Conservation (phyloP, 2,113 vertebrate genomes). For the Sciurus niger region DNA sequence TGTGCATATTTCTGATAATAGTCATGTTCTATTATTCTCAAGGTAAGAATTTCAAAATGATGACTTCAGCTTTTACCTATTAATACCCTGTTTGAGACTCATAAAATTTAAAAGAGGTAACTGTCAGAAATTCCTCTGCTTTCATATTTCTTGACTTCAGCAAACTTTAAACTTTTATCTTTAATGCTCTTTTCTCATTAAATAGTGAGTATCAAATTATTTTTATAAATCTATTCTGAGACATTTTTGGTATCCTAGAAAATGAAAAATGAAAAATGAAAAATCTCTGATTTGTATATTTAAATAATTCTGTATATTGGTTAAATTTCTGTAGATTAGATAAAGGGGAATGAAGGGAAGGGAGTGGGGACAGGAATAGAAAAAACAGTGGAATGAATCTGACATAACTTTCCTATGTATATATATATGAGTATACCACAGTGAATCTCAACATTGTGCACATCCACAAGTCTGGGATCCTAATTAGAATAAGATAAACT, state of each 20-base stretch:
- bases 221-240: not conserved
- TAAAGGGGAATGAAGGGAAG: no score
- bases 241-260: not conserved
- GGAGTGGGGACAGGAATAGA: no score
- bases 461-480: no score
- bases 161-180: not conserved
- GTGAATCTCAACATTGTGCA: no score
- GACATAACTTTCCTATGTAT: no score
- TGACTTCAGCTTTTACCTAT: not conserved
- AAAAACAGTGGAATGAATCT: no score
- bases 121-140: not conserved
- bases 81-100: not conserved
- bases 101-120: conserved; percentile 41
- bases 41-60: conserved; percentile 26
- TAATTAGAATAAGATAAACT: no score
- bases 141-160: conserved; percentile 30
- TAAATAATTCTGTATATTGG: not conserved
- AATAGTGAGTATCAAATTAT: not conserved
- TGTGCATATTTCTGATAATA: not conserved
- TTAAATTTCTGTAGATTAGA: not conserved
- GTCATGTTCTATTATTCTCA: conserved; percentile 2
- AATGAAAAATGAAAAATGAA: conserved; percentile 45
- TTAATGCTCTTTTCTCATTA: conserved; percentile 17
- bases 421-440: no score
- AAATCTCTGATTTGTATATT: not conserved